phyloP scores from a whole-genome alignment of 2,888 invertebrate species.

The Drosophila kokeensis region DNA sequence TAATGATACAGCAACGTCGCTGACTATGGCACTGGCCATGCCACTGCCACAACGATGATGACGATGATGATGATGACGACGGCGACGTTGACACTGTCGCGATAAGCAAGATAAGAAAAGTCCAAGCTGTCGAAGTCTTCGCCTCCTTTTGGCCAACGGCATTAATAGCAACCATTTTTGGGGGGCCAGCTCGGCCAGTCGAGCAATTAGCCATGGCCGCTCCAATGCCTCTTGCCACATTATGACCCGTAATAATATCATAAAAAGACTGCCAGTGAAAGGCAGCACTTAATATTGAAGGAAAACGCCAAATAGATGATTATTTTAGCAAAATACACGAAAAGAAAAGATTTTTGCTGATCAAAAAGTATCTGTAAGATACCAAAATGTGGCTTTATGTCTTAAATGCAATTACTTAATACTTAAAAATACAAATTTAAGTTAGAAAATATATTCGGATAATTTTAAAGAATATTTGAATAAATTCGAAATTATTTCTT shows the following conservation, averaged over 20 bases:
- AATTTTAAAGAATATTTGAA: neutral
- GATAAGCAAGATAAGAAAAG: constrained; percentile 69
- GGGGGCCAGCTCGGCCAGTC: neutral
- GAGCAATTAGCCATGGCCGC: constrained; percentile 50
- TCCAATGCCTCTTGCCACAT: constrained; percentile 21
- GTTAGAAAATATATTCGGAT: neutral
- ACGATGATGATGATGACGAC: constrained; percentile 26
- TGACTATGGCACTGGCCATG: constrained; percentile 16
- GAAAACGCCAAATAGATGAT: neutral
- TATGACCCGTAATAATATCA: constrained; percentile 31
- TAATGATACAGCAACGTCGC: constrained; percentile 53
- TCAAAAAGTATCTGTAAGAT: neutral
- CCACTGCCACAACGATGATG: constrained; percentile 40
- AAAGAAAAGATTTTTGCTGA: neutral
- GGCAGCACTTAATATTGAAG: constrained; percentile 7
- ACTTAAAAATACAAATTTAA: neutral
- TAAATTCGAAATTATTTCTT: neutral
- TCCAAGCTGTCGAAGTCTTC: constrained; percentile 34
- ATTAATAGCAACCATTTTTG: constrained; percentile 17
- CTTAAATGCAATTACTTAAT: neutral
- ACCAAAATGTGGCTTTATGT: neutral
- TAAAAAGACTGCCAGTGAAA: constrained; percentile 35
- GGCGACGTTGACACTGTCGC: constrained; percentile 58
- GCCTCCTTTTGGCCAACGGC: constrained; percentile 14
- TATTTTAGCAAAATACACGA: neutral